Percentiles rank a stretch among this genome's conserved stretches.
Evolutionary conservation across 53 echinoderm and acorn worm genomes (phyloP).

Genomic region (Astropecten irregularis): DNA sequence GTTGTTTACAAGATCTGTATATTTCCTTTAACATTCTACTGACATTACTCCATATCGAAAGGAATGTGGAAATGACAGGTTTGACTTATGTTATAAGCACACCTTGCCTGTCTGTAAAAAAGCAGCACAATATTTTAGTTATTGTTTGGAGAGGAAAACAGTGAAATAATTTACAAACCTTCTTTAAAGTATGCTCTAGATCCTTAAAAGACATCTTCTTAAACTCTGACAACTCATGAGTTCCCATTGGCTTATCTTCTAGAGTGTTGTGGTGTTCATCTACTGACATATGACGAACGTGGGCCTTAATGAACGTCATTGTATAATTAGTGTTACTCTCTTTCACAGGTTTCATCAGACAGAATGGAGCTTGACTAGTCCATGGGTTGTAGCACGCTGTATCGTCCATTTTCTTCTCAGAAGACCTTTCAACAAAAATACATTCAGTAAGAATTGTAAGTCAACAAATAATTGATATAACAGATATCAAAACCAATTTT

Average conservation of each 20-base stretch:
- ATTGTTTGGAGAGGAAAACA: too few species aligned
- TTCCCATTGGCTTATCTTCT: slow-evolving; percentile 59
- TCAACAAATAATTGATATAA: neutral
- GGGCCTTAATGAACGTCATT: slow-evolving; percentile 85
- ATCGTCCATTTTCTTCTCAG: slow-evolving; percentile 18
- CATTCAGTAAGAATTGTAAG: too few species aligned
- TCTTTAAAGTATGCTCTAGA: slow-evolving; percentile 67
- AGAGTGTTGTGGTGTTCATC: slow-evolving; percentile 48
- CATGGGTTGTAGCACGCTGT: slow-evolving; percentile 61
- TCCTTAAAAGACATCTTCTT: slow-evolving; percentile 80
- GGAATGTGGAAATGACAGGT: too few species aligned
- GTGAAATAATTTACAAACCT: too few species aligned
- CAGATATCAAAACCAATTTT: neutral
- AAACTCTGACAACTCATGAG: slow-evolving; percentile 77
- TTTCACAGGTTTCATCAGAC: slow-evolving; percentile 61
- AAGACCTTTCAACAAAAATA: neutral
- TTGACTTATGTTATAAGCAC: too few species aligned
- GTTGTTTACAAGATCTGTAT: too few species aligned
- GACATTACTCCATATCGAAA: too few species aligned
- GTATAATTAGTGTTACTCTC: slow-evolving; percentile 82
- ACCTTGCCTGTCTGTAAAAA: too few species aligned
- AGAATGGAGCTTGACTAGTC: slow-evolving; percentile 66
- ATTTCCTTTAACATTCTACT: too few species aligned
- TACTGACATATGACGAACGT: slow-evolving; percentile 79
- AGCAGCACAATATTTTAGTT: too few species aligned